phyloP scores from a whole-genome alignment of 2,797 vertebrate species.

The Oreochromis mossambicus region DNA sequence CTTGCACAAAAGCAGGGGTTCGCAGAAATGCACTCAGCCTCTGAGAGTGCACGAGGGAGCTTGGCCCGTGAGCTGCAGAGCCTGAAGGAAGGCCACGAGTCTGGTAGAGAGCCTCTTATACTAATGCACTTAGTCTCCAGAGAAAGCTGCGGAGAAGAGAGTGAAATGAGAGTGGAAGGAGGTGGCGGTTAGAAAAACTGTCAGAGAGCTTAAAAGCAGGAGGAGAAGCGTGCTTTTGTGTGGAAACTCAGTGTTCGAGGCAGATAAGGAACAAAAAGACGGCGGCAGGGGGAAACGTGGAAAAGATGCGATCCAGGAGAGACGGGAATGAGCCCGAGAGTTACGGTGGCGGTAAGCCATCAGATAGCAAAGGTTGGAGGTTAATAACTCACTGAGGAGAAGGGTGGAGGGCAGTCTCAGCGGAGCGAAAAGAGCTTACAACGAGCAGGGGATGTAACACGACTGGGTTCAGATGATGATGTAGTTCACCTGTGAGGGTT shows the following conservation, averaged over 20 bases:
- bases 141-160: neutral
- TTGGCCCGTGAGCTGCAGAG: neutral
- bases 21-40: neutral
- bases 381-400: conserved; percentile 51
- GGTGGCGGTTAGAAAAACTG: too few species aligned
- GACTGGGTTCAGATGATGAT: neutral
- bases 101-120: conserved; percentile 36
- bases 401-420: neutral
- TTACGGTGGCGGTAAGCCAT: neutral
- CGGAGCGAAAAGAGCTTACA: neutral
- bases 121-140: conserved; percentile 53
- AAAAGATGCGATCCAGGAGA: neutral
- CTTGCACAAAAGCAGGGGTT: neutral
- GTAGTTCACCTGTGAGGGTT: neutral
- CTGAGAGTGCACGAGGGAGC: neutral
- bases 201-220: neutral
- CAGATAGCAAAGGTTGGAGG: conserved; percentile 45
- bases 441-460: neutral
- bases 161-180: fast-evolving
- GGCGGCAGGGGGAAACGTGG: neutral
- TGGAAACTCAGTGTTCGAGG: neutral
- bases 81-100: conserved; percentile 8
- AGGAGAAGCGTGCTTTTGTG: neutral
- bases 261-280: neutral
- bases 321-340: neutral